These are phyloP conservation scores for Enoplosus armatus DNA, from an alignment of 2,797 vertebrate species.

Conservation along the genomic window DNA sequence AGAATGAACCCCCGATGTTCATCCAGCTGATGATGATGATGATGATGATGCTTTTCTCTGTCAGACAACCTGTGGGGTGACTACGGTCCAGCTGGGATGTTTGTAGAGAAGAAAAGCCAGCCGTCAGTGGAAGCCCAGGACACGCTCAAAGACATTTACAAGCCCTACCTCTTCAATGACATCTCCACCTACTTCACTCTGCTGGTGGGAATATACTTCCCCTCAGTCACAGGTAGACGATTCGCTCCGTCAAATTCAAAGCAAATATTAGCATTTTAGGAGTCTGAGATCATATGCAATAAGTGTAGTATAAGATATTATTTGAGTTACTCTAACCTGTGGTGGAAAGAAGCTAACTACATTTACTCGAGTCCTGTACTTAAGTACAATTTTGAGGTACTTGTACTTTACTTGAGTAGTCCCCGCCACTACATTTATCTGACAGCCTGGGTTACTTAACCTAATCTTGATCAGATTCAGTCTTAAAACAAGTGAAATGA, in stretches of 20 bases:
- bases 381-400: background rate
- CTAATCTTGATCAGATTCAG: no score
- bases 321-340: background rate
- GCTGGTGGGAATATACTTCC: slow-evolving; percentile 97
- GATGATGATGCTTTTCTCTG: background rate
- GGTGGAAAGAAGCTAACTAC: background rate
- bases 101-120: slow-evolving; percentile 85
- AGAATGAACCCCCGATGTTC: background rate
- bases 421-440: background rate
- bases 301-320: background rate
- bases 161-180: slow-evolving; percentile 89
- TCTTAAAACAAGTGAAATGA: background rate
- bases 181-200: slow-evolving; percentile 94
- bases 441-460: background rate
- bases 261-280: background rate
- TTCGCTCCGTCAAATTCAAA: background rate
- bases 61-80: slow-evolving; percentile 94
- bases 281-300: background rate
- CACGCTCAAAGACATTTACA: slow-evolving; percentile 14
- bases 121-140: slow-evolving; percentile 71
- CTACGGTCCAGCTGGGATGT: slow-evolving; percentile 82
- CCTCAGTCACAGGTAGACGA: slow-evolving; percentile 93
- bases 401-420: background rate
- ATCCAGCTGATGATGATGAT: background rate
- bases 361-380: background rate